Evolutionary conservation across 2,113 vertebrate species (phyloP).

Genomic region (Semnornis frantzii): DNA sequence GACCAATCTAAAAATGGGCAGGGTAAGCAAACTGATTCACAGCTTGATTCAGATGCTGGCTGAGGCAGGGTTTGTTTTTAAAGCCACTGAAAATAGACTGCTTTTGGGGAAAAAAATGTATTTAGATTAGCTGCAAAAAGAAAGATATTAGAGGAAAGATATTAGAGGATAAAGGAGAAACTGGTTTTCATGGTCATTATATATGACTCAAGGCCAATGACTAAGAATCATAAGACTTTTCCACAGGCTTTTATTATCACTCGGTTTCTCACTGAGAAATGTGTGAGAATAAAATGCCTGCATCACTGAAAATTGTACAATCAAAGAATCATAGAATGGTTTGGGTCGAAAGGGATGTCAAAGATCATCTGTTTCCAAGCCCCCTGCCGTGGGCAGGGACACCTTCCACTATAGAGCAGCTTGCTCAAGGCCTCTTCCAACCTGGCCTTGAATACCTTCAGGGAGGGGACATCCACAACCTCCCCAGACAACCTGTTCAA

Average conservation of each 20-base stretch:
- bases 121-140: background rate
- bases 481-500: too few relatives aligned
- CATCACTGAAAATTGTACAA: background rate
- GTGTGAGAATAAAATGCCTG: background rate
- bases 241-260: background rate
- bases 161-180: slow-evolving; percentile 21
- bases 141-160: background rate
- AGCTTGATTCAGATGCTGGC: background rate
- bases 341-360: too few relatives aligned
- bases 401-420: too few relatives aligned
- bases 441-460: too few relatives aligned
- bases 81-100: background rate
- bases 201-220: background rate
- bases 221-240: background rate
- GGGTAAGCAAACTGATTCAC: slow-evolving; percentile 18
- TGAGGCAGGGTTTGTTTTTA: slow-evolving; percentile 8
- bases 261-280: background rate
- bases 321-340: too few relatives aligned
- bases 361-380: too few relatives aligned
- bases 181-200: background rate
- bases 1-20: background rate
- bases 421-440: too few relatives aligned
- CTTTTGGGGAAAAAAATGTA: background rate
- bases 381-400: too few relatives aligned
- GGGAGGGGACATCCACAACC: too few relatives aligned